These are phyloP conservation scores for Pampusana beccarii DNA, from an alignment of 2,113 vertebrate species.

Conservation along the genomic window DNA sequence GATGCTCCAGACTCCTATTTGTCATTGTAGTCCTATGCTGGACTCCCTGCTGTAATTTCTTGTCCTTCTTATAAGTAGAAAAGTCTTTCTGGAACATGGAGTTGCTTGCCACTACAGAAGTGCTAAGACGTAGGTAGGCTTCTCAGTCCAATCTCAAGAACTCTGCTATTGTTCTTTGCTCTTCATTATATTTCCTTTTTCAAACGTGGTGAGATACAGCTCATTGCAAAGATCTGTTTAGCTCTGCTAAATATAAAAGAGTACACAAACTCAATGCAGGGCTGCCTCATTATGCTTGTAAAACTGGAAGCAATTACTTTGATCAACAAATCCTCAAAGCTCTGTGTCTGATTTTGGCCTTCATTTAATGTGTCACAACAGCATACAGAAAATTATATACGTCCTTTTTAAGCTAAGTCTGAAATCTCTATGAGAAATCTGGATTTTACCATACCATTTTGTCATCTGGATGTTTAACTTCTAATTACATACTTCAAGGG, in stretches of 20 bases:
- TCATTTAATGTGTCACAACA: neutral
- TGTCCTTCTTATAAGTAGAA: neutral
- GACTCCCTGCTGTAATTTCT: too few relatives aligned
- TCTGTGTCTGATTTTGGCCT: neutral
- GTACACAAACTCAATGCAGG: neutral
- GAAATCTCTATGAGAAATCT: neutral
- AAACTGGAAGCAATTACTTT: constrained; percentile 22
- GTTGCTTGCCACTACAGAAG: neutral
- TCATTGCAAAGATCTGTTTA: neutral
- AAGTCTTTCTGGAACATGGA: neutral
- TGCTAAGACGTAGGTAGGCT: rapidly evolving
- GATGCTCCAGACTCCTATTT: too few relatives aligned
- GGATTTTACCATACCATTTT: neutral
- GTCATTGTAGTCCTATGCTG: too few relatives aligned
- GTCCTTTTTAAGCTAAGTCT: neutral
- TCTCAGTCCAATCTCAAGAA: neutral
- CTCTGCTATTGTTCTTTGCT: neutral
- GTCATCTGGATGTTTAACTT: neutral
- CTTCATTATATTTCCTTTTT: neutral
- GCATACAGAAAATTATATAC: neutral
- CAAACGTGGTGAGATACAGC: neutral
- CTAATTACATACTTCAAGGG: constrained; percentile 1
- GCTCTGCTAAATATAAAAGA: neutral
- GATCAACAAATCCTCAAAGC: constrained; percentile 12
- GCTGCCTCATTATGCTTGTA: neutral